Percentiles rank a stretch among this genome's conserved stretches.
These are phyloP conservation scores for Bombus polaris DNA, from an alignment of 1,140 invertebrate species.

Conservation along the genomic window DNA sequence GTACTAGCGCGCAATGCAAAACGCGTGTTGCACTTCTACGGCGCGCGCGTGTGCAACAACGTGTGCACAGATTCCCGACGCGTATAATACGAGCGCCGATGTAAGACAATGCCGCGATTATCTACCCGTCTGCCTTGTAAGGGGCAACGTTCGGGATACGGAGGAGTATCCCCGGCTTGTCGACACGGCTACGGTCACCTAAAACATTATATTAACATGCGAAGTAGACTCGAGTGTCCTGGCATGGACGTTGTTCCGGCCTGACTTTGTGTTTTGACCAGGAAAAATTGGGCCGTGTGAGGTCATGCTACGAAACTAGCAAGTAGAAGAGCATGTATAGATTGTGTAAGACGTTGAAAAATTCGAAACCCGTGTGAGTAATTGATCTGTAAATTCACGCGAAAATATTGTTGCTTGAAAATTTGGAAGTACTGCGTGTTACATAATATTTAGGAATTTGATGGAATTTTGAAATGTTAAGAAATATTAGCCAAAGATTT, in stretches of 20 bases:
- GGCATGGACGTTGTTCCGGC: slow-evolving; percentile 35
- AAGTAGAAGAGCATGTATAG: no score
- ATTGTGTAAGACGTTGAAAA: no score
- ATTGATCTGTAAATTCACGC: no score
- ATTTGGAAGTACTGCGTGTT: no score
- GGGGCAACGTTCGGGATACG: slow-evolving; percentile 41
- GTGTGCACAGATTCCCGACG: slow-evolving; percentile 2
- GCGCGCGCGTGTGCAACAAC: not conserved
- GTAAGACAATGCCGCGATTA: slow-evolving; percentile 80
- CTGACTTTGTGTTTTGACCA: not conserved
- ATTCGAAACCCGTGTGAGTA: no score
- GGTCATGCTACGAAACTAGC: not conserved
- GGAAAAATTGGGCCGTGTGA: not conserved
- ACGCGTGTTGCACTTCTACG: slow-evolving; percentile 33
- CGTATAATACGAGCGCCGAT: slow-evolving; percentile 67
- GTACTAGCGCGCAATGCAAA: slow-evolving; percentile 49
- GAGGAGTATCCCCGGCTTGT: slow-evolving; percentile 68
- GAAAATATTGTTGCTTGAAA: no score
- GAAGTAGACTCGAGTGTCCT: slow-evolving; percentile 39
- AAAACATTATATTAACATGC: slow-evolving; percentile 72
- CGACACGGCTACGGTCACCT: slow-evolving; percentile 68
- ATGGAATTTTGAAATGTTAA: no score
- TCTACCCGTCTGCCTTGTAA: slow-evolving; percentile 75
- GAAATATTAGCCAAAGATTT: no score
- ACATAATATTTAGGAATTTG: no score